Base-by-base conservation (phyloP, 30 jellyfish, hydroid and myxozoan species). In the Chrysaora quinquecirrha region DNA sequence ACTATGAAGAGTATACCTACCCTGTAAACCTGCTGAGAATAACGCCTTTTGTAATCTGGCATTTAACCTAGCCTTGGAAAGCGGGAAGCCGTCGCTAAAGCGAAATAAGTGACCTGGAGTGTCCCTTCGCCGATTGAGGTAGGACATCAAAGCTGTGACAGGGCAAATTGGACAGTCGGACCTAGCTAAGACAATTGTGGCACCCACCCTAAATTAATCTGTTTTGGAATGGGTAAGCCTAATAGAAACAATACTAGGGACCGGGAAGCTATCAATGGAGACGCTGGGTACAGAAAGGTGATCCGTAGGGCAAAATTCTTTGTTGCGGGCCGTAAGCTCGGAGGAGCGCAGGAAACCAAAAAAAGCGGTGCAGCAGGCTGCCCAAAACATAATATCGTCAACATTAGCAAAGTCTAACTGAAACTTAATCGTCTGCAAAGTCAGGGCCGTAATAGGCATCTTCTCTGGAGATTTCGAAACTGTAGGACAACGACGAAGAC, bases 311-410 rank as follows among this genome's bases (percentile, higher is more conserved):
- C 23, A 1, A 1, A 65, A 21, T 6, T 22, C 78, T 21, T n/a
- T 2, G 3, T 20, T 28, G 9, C 16, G 78, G n/a, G 25, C 30
- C 1, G 78, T 65, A 31, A 65, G 30, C 49, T 65, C 78, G 0
- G 78, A 50, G 16, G 56, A 50, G 29, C 78, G 48, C 1, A 65
- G 49, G 21, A 65, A 29, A 32, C 78, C 78, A 31, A 65, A 65
- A 65, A 65, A 65, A 54, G 78, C 78, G 54, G 78, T 65, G 34
- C 78, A n/a, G n/a, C n/a, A n/a, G n/a, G n/a, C n/a, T n/a, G n/a
- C n/a, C n/a, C n/a, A n/a, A n/a, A n/a, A n/a, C 78, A 65, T 65
- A 3, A 18, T 1, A 25, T 65, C 78, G 23, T 65, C 56, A 28
- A 21, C 6, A n/a, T 23, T 0, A 23, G 78, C 62, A 1, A 65